These are phyloP conservation scores for Holothuria scabra DNA, from an alignment of 53 echinoderm and acorn worm species.

Conservation along the genomic window DNA sequence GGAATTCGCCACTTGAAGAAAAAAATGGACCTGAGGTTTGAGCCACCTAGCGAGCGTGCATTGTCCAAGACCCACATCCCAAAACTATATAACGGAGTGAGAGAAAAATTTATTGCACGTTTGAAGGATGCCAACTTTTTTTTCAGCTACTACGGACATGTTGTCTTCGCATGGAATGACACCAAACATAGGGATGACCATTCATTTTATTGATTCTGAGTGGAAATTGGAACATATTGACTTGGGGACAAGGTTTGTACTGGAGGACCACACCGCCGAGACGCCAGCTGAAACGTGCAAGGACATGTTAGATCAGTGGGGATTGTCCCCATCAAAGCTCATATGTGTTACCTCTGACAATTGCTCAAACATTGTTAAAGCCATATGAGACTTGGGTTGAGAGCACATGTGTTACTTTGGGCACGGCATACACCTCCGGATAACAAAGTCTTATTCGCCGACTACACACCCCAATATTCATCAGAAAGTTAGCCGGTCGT, in stretches of 20 bases:
- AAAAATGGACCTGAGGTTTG: conserved; percentile 10
- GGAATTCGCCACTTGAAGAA: conserved; percentile 8
- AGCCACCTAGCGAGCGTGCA: conserved; percentile 31
- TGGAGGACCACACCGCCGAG: conserved; percentile 24
- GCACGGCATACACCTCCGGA: conserved; percentile 48
- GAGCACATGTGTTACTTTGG: conserved; percentile 19
- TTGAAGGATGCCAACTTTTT: not conserved
- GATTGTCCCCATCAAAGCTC: not conserved
- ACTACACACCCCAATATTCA: conserved; percentile 41
- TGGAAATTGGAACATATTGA: conserved; percentile 38
- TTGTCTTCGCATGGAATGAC: conserved; percentile 62
- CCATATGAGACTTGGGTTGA: conserved; percentile 15
- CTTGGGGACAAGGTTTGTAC: conserved; percentile 33
- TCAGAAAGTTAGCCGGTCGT: conserved; percentile 21
- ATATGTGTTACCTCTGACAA: conserved; percentile 21
- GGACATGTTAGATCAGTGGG: conserved; percentile 47
- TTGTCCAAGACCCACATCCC: conserved; percentile 55
- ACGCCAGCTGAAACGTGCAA: not conserved
- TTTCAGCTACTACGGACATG: conserved; percentile 55
- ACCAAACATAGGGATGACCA: no score
- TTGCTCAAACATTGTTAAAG: conserved; percentile 50
- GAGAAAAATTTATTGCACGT: conserved; percentile 7
- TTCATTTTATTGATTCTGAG: no score
- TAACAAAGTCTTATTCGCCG: conserved; percentile 49
- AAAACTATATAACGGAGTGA: conserved; percentile 20